These are phyloP conservation scores for Atherinosoma microstoma DNA, from an alignment of 2,797 vertebrate species.

Conservation along the genomic window DNA sequence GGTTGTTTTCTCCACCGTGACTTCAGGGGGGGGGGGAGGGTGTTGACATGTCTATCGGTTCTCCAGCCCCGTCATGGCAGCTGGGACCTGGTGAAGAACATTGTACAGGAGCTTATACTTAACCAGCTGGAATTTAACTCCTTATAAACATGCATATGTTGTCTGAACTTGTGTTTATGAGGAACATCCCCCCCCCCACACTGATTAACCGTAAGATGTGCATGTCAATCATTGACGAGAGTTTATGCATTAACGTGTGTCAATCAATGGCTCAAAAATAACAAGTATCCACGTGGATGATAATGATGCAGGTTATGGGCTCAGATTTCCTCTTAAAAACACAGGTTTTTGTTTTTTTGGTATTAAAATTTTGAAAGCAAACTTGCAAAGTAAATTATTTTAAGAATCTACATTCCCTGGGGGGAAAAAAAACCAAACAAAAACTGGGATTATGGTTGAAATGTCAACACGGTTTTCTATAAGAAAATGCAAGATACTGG, in stretches of 20 bases:
- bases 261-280: conserved; percentile 7
- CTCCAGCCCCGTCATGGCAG: conserved; percentile 52
- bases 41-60: conserved; percentile 76
- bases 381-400: no score
- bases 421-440: no score
- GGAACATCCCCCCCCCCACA: not conserved
- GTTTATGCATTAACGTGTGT: not conserved
- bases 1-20: conserved; percentile 28
- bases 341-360: not conserved
- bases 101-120: conserved; percentile 18
- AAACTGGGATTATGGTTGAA: not conserved
- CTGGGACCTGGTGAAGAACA: conserved; percentile 51
- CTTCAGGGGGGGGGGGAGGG: conserved; percentile 35
- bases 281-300: not conserved
- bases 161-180: not conserved
- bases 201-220: not conserved
- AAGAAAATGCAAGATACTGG: not conserved
- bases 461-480: not conserved
- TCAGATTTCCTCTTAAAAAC: not conserved
- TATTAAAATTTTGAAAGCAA: no score
- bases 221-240: not conserved
- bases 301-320: not conserved
- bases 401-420: no score
- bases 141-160: conserved; percentile 13
- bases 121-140: conserved; percentile 12